Evolutionary conservation across 2,797 vertebrate genomes (phyloP), one percentile per base, ranked within the genome.

Genomic region (Sebastes elongatus): DNA sequence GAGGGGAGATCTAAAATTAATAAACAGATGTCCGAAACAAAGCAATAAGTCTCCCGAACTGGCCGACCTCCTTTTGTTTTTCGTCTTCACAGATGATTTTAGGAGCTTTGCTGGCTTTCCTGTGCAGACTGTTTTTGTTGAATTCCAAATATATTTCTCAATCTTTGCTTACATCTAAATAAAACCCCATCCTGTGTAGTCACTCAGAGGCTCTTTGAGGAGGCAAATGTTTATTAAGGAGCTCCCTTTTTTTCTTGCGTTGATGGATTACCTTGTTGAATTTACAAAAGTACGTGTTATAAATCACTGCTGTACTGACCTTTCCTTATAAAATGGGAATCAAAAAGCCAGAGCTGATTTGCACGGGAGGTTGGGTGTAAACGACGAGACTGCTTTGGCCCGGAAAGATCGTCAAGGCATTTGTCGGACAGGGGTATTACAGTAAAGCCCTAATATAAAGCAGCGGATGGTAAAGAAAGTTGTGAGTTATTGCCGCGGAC

Each of bases 221-320:
- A 89, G 74, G 78, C 64, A 88, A 77, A 86, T 82, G 57, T 92
- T 92, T 92, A 91, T 91, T 88, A 90, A 68, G 42, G 75, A 62
- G 69, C 81, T 83, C 63, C 72, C 55, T 74, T 28, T 78, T 59
- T 80, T 71, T 64, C 76, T 62, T 53, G 74, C 16, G 11, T 76
- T 94, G 94, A 94, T 93, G 89, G 92, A 95, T 95, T 86, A 90
- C 91, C 75, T 80, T 84, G 86, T 86, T 89, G 90, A 85, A 87
- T 94, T 93, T 93, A 93, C 89, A 72, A 88, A 75, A 81, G 81
- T 82, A 78, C 5, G 16, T 68, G 80, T 90, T 89, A 92, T 95
- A 95, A 95, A 95, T 96, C 93, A 94, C 76, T 4, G 82, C 87
- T 62, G 82, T 25, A 60, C 80, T 93, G 92, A 94, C 94, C 92